Evolutionary conservation across 2,888 invertebrate genomes (phyloP).

Genomic region (Cremastinae sp.): DNA sequence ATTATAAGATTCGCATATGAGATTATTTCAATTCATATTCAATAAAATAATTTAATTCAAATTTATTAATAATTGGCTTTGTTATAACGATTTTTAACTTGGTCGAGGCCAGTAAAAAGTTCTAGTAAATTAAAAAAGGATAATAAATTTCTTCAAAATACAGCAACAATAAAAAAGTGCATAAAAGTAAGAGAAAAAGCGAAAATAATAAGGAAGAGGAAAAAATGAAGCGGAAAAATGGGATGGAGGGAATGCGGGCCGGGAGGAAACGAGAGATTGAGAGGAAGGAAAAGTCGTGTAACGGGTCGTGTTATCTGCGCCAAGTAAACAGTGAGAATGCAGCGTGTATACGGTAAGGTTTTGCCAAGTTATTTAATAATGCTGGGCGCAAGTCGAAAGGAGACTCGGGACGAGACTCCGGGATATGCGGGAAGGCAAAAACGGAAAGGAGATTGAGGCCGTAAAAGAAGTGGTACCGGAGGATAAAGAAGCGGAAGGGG

Average conservation of each 20-base stretch:
- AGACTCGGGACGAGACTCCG: neutral
- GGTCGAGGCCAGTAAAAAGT: no score
- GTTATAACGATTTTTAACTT: no score
- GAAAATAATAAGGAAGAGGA: neutral
- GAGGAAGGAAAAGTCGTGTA: slow-evolving; percentile 43
- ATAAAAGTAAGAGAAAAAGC: neutral
- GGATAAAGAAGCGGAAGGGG: slow-evolving; percentile 6
- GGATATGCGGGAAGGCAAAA: slow-evolving; percentile 9
- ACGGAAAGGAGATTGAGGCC: slow-evolving; percentile 13
- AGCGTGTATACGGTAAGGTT: slow-evolving; percentile 55
- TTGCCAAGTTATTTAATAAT: slow-evolving; percentile 64
- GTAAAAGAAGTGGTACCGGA: slow-evolving; percentile 1
- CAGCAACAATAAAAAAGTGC: neutral
- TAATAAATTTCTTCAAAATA: neutral
- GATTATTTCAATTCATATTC: no score
- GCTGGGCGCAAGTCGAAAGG: slow-evolving; percentile 54
- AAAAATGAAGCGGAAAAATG: neutral
- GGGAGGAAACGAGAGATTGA: slow-evolving; percentile 32
- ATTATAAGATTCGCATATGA: no score
- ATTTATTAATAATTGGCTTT: no score
- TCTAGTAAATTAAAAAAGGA: neutral
- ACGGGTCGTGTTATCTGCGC: slow-evolving; percentile 52
- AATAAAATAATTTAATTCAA: no score
- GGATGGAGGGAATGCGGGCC: slow-evolving; percentile 4
- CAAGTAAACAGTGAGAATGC: slow-evolving; percentile 57